Evolutionary conservation across 64 coral and sea anemone genomes (phyloP).

Genomic region (Actinia tenebrosa): DNA sequence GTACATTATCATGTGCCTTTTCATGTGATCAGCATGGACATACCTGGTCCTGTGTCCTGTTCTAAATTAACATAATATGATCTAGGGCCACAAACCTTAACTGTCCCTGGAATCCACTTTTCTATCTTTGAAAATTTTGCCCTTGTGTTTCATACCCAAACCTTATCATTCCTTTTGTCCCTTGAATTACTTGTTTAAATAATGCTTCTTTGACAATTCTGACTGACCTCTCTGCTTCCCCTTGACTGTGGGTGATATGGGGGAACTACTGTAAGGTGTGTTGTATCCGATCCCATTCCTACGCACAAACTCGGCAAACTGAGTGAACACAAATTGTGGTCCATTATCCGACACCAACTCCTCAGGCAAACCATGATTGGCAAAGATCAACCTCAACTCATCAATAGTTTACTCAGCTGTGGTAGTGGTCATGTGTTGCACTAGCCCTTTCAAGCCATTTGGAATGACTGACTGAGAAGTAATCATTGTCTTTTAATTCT

Average conservation of each 20-base stretch:
- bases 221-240: slow-evolving; percentile 26
- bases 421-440: slow-evolving; percentile 42
- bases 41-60: slow-evolving; percentile 53
- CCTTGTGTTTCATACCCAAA: slow-evolving; percentile 57
- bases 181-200: slow-evolving; percentile 23
- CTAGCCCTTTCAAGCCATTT: slow-evolving; percentile 55
- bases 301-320: no score
- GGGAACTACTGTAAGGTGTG: no score
- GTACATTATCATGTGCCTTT: slow-evolving; percentile 46
- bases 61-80: slow-evolving; percentile 61
- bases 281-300: no score
- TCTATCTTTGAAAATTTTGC: slow-evolving; percentile 27
- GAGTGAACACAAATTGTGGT: no score
- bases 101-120: slow-evolving; percentile 50
- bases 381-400: slow-evolving; percentile 38
- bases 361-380: slow-evolving; percentile 17
- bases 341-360: no score
- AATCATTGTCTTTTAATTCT: slow-evolving; percentile 38
- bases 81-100: slow-evolving; percentile 69
- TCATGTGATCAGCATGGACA: slow-evolving; percentile 72
- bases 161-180: slow-evolving; percentile 36
- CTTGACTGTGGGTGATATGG: slow-evolving; percentile 30
- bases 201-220: slow-evolving; percentile 34
- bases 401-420: slow-evolving; percentile 1
- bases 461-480: slow-evolving; percentile 50